Base-by-base conservation (phyloP, 2,113 vertebrate genomes). In the Tragelaphus buxtoni region DNA sequence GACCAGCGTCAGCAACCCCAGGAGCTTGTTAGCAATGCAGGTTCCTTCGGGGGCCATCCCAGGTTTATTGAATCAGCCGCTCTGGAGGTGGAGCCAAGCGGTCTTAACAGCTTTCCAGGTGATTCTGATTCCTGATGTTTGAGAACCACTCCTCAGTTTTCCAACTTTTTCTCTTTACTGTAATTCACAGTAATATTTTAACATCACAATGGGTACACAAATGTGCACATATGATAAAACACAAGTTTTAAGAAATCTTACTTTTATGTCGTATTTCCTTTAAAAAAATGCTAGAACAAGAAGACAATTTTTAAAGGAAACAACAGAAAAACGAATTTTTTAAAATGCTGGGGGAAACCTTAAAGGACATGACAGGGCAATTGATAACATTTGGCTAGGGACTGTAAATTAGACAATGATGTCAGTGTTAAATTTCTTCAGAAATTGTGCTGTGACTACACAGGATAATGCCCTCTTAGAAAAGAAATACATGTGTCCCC, bases 201-300 rank as follows among this genome's bases (percentile, higher is more conserved):
- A 65, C 9, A 35, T 60, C 84, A 42, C 26, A 22, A 0, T 20
- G 30, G 32, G 9, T 42, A 7, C 4, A 24, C 5, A 45, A 0
- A 7, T 7, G 2, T 45, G 11, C 47, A 2, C 84, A 18, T 0
- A 53, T 49, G 51, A 30, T 20, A 8, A 26, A 77, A 20, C 28
- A 49, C 4, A 42, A 83, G 55, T 55, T 58, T 88, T 74, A 14
- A 84, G 86, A 18, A 60, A 76, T 61, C 42, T 65, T 65, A 30
- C 39, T 72, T 93, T 63, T 85, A 24, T 93, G 39, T 65, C 72
- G 4, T 65, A 74, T 88, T 81, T 94, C 39, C 22, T 92, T 82
- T 86, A 76, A n/a, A 45, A 9, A 55, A 93, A 74, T 74, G 2
- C 26, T 80, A 28, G 9, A 0, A 72, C n/a, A 72, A 22, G n/a